Evolutionary conservation across 2,113 vertebrate genomes (phyloP), one percentile per base, ranked within the genome.

Genomic region (Rissa tridactyla): DNA sequence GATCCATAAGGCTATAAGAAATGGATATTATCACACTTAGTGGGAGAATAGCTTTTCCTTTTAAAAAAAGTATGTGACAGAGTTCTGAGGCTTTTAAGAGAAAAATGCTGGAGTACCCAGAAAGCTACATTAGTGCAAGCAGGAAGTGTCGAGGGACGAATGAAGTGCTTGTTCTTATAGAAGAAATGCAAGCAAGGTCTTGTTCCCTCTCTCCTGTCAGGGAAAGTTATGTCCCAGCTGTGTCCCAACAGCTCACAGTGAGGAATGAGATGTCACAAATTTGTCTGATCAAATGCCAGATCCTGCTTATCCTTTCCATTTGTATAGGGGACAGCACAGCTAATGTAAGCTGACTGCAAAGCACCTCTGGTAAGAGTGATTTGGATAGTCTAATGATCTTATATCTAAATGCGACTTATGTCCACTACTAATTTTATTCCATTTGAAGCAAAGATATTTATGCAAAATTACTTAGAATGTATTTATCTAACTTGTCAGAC

Each of bases 271-370:
- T 94, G 73, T 69, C 76, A 90, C 36, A 87, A 88, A 92, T 76
- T 96, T 91, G 52, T 65, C 68, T 86, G 77, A 93, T 94, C 60
- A 75, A 86, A 54, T 91, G 69, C 75, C 81, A 91, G 84, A 93
- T 95, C 82, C 91, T 81, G 57, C 94, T 97, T 96, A 95, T 92
- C 85, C 71, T 91, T 96, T 78, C 29, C 49, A 80, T 95, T 97
- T 96, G 84, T 82, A 76, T 32, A 72, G 47, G 14, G 44, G 52
- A 70, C 38, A 86, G 72, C 77, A 51, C 80, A 94, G 66, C 80
- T 96, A 91, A 81, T 86, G 70, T 96, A 96, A 96, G 86, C 89
- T 88, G 87, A 58, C 83, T 93, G 32, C 71, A 91, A 96, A 96
- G 87, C 70, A 89, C 49, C 77, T 96, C 80, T 94, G 65, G 70